A percentile compares a stretch with the other conserved stretches of the same genome.
Conservation (phyloP, 2,888 invertebrate genomes). For the Idaea straminata region DNA sequence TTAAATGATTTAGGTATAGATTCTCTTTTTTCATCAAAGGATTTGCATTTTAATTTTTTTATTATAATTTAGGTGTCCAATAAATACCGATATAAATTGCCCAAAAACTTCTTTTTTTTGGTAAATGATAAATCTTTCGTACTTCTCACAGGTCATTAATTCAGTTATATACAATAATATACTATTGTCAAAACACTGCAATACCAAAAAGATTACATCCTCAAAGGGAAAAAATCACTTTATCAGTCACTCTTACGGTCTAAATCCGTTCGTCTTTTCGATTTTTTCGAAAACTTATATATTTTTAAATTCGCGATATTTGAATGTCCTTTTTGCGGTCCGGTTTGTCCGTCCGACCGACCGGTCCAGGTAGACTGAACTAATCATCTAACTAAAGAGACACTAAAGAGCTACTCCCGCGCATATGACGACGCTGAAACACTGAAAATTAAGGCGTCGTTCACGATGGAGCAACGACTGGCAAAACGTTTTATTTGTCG, state of each 20-base stretch:
- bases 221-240: background rate
- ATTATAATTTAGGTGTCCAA: background rate
- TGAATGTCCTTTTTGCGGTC: conserved; percentile 14
- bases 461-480: conserved; percentile 20
- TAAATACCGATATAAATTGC: background rate
- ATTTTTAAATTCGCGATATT: conserved; percentile 3
- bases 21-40: background rate
- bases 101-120: background rate
- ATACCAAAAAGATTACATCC: background rate
- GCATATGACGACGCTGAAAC: conserved; percentile 36
- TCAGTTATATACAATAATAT: background rate
- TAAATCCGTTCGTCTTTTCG: conserved; percentile 10
- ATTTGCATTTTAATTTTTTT: background rate
- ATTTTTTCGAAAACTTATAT: conserved; percentile 7
- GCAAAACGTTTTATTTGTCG: background rate
- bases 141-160: background rate
- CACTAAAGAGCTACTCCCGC: conserved; percentile 27
- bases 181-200: background rate
- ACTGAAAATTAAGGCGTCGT: conserved; percentile 40
- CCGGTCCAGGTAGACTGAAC: conserved; percentile 46
- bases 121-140: background rate
- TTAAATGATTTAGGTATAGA: conserved; percentile 3
- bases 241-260: background rate
- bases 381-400: conserved; percentile 23
- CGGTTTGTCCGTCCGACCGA: conserved; percentile 34